These are phyloP conservation scores for Myripristis murdjan DNA, from an alignment of 2,797 vertebrate genomes.

Conservation along the genomic window DNA sequence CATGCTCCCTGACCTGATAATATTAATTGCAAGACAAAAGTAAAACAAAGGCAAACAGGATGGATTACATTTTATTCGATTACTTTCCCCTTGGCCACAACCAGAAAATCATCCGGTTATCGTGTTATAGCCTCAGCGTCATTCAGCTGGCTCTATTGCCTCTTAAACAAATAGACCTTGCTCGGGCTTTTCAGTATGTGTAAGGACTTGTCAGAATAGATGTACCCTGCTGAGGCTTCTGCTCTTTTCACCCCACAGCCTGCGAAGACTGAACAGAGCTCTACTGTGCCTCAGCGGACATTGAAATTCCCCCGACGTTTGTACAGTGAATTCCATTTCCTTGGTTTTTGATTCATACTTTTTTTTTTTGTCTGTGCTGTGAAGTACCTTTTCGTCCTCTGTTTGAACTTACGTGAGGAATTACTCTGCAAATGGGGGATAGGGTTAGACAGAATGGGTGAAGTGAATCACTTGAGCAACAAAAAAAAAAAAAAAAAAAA, in stretches of 20 bases:
- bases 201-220: conserved; percentile 74
- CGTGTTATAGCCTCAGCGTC: conserved; percentile 52
- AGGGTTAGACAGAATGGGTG: conserved; percentile 65
- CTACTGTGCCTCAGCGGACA: conserved; percentile 75
- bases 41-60: conserved; percentile 23
- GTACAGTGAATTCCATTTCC: conserved; percentile 83
- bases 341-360: conserved; percentile 76
- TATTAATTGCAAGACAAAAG: background rate
- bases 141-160: conserved; percentile 51
- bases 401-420: conserved; percentile 79
- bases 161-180: conserved; percentile 74
- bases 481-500: conserved; percentile 30
- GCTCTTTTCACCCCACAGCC: conserved; percentile 73
- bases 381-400: conserved; percentile 80
- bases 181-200: conserved; percentile 63
- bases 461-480: conserved; percentile 51
- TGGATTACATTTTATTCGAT: conserved; percentile 24
- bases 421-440: conserved; percentile 67
- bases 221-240: conserved; percentile 72
- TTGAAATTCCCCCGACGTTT: conserved; percentile 76
- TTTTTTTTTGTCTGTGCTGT: conserved; percentile 48
- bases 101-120: conserved; percentile 57
- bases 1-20: conserved; percentile 15
- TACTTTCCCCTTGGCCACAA: conserved; percentile 19
- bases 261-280: conserved; percentile 73